Evolutionary conservation across 2,113 vertebrate genomes (phyloP).

Genomic region (Caloenas nicobarica): DNA sequence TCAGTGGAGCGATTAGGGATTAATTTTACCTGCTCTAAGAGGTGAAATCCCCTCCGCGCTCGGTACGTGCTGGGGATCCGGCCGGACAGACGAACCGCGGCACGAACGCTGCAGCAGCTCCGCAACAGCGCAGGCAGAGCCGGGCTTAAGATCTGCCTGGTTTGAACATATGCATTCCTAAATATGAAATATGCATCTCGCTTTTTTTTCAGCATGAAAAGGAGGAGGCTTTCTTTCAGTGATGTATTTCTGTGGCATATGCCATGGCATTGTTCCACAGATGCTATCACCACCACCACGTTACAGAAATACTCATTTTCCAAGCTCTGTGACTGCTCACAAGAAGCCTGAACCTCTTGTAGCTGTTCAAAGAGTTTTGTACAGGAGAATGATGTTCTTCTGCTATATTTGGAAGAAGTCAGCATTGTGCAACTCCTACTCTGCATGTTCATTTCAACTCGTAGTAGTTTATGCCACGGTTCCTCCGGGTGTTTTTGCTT

Average conservation of each 20-base stretch:
- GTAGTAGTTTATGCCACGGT: not conserved
- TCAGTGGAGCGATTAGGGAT: not conserved
- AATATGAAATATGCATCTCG: not conserved
- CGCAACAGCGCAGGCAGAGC: not conserved
- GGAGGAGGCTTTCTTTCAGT: conserved; percentile 9
- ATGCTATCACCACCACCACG: conserved; percentile 20
- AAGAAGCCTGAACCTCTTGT: not conserved
- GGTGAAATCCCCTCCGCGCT: not conserved
- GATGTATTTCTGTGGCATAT: conserved; percentile 14
- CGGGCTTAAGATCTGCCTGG: not conserved
- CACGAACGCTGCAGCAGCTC: not conserved
- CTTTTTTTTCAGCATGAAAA: not conserved
- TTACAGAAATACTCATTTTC: conserved; percentile 15
- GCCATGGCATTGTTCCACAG: conserved; percentile 13
- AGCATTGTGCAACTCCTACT: not conserved
- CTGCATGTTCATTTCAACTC: not conserved
- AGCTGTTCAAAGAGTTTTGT: conserved; percentile 1
- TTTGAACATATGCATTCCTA: not conserved
- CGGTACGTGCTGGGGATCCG: not conserved
- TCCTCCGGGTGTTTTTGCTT: not conserved
- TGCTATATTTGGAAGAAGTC: not conserved
- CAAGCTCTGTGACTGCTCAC: conserved; percentile 19
- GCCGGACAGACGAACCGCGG: not conserved
- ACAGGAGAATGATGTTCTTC: not conserved
- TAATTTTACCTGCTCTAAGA: not conserved